Percentiles rank a stretch among this genome's conserved stretches.
phyloP scores from a whole-genome alignment of 2,888 invertebrate genomes.

The Bimastos eiseni region DNA sequence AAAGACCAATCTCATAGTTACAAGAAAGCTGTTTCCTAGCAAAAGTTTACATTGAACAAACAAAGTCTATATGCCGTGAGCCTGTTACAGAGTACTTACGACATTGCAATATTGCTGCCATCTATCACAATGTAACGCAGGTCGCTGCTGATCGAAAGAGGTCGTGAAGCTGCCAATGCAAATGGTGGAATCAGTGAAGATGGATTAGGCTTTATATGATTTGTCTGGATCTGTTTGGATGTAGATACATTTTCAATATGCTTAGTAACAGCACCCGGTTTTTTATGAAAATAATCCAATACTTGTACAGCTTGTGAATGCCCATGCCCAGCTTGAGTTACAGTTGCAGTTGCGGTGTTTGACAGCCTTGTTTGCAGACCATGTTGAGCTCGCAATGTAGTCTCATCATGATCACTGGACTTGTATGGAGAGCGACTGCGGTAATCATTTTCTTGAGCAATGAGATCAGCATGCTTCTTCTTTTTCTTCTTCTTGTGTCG shows the following conservation, averaged over 20 bases:
- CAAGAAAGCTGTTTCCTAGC: background rate
- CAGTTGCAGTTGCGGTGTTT: background rate
- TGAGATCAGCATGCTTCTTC: background rate
- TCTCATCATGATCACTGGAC: background rate
- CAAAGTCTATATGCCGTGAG: background rate
- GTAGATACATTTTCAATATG: background rate
- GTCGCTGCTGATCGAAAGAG: background rate
- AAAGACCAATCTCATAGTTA: background rate
- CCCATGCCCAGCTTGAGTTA: background rate
- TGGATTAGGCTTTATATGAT: background rate
- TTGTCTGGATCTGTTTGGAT: background rate
- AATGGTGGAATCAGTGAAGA: background rate
- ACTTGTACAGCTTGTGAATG: background rate
- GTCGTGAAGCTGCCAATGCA: background rate
- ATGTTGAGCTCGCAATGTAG: background rate
- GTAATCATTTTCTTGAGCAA: background rate
- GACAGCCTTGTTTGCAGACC: background rate
- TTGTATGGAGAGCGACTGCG: background rate
- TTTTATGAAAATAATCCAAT: background rate
- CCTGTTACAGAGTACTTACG: conserved; percentile 64
- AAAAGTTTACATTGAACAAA: background rate
- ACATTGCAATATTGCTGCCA: conserved; percentile 80
- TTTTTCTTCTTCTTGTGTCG: conserved; percentile 17
- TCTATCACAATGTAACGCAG: conserved; percentile 76
- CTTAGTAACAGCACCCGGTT: background rate